Percentiles rank a stretch among this genome's conserved stretches.
These are phyloP conservation scores for Sphaerophoria taeniata DNA, from an alignment of 2,888 invertebrate species.

Conservation along the genomic window DNA sequence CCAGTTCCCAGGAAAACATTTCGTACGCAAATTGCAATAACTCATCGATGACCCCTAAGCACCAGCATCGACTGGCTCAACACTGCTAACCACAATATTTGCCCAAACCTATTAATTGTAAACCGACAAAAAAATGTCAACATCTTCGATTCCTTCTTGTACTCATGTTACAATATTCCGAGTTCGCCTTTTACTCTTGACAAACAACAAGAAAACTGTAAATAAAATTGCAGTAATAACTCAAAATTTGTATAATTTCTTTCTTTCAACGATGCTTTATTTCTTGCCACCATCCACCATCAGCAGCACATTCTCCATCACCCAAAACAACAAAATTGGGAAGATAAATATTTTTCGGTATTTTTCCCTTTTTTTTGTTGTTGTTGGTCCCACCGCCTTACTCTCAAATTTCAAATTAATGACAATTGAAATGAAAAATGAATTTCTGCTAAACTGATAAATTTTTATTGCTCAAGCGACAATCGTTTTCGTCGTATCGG, in stretches of 20 bases:
- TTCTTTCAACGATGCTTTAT: conserved; percentile 29
- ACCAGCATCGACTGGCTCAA: background rate
- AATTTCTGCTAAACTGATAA: conserved; percentile 69
- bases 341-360: background rate
- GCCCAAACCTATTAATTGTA: conserved; percentile 21
- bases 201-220: conserved; percentile 38
- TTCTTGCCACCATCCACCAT: background rate
- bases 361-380: background rate
- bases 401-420: conserved; percentile 73
- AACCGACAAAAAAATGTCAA: conserved; percentile 30
- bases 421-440: conserved; percentile 71
- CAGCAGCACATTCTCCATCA: background rate
- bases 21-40: background rate
- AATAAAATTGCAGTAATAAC: conserved; percentile 51
- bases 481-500: conserved; percentile 55
- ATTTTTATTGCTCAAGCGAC: conserved; percentile 61
- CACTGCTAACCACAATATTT: conserved; percentile 22
- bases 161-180: conserved; percentile 22
- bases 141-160: conserved; percentile 40
- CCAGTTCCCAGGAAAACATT: too few species aligned
- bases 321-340: background rate
- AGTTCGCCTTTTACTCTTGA: background rate
- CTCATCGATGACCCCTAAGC: conserved; percentile 20
- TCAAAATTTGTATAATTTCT: conserved; percentile 49
- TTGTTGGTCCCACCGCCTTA: background rate